These are phyloP conservation scores for Ceryle rudis DNA, from an alignment of 2,797 vertebrate species.

Conservation along the genomic window DNA sequence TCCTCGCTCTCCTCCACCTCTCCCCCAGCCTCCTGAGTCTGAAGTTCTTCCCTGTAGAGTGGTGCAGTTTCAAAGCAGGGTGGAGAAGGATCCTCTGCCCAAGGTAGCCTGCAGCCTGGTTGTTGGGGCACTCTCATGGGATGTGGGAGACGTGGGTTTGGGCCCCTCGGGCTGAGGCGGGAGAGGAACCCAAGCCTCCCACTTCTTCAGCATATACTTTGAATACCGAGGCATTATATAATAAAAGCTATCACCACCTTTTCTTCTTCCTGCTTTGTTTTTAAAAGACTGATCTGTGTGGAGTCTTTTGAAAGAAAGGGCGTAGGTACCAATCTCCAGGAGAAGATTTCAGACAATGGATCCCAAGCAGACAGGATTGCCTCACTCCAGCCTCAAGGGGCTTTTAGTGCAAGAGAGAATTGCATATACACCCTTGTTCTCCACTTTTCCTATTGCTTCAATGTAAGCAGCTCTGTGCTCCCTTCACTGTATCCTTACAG, in stretches of 20 bases:
- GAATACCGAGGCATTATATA: constrained; percentile 65
- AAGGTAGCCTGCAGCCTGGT: constrained; percentile 63
- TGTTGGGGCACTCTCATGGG: constrained; percentile 49
- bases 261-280: constrained; percentile 75
- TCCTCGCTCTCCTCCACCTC: not conserved
- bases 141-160: constrained; percentile 61
- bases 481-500: not conserved
- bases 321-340: constrained; percentile 68
- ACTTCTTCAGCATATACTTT: constrained; percentile 73
- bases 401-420: constrained; percentile 55
- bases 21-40: not conserved
- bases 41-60: not conserved
- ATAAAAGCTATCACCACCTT: constrained; percentile 73
- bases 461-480: not conserved
- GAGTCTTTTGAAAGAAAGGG: constrained; percentile 73
- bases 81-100: constrained; percentile 47
- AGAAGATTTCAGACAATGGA: constrained; percentile 71
- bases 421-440: constrained; percentile 58
- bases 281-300: constrained; percentile 47
- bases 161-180: constrained; percentile 61
- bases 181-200: constrained; percentile 55
- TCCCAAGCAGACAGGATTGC: constrained; percentile 63
- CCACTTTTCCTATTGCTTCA: constrained; percentile 28
- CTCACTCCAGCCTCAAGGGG: constrained; percentile 63
- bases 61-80: constrained; percentile 27